Evolutionary conservation across 2,797 vertebrate species (phyloP).

Genomic region (Characodon lateralis): DNA sequence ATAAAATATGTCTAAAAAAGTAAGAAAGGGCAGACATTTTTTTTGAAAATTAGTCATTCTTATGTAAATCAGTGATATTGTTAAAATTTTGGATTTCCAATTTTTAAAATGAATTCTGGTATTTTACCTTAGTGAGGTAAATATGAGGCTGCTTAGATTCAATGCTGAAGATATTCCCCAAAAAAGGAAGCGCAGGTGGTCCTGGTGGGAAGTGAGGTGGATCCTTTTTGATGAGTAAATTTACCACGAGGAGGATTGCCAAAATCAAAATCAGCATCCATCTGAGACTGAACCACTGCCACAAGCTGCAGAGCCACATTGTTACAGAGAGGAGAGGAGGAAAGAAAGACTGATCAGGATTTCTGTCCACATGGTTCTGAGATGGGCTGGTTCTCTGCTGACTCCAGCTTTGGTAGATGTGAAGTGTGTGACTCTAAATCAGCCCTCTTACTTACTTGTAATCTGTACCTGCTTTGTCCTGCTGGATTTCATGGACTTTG

Average conservation of each 20-base stretch:
- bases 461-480: neutral
- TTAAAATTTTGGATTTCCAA: neutral
- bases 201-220: constrained; percentile 84
- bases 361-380: constrained; percentile 27
- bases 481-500: neutral
- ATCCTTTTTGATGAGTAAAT: constrained; percentile 72
- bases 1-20: neutral
- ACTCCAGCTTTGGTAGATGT: constrained; percentile 28
- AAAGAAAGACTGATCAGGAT: constrained; percentile 6
- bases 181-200: constrained; percentile 78
- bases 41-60: neutral
- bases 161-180: constrained; percentile 83
- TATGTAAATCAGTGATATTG: neutral
- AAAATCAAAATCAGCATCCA: constrained; percentile 67
- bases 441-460: neutral
- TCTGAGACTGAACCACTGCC: constrained; percentile 54
- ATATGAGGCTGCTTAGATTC: constrained; percentile 82
- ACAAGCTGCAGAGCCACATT: constrained; percentile 56
- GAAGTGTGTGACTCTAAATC: constrained; percentile 18
- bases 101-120: neutral
- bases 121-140: constrained; percentile 84
- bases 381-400: constrained; percentile 40
- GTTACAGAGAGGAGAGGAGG: constrained; percentile 25
- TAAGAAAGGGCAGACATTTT: neutral
- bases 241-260: constrained; percentile 62